Percentiles rank a stretch among this genome's conserved stretches.
phyloP scores from a whole-genome alignment of 2,113 vertebrate species.

The Lepus americanus region DNA sequence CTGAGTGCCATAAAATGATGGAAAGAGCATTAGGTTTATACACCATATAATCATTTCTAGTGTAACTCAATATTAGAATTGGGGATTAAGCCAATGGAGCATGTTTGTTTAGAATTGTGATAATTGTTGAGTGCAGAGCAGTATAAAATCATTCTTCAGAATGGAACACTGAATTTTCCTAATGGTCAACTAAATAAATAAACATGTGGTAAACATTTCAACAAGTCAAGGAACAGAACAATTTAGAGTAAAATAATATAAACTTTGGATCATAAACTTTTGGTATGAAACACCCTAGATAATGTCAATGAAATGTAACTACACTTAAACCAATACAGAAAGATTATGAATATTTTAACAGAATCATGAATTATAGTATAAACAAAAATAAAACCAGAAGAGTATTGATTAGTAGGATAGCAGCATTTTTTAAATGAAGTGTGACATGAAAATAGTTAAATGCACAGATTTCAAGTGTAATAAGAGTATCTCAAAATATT shows the following conservation, averaged over 20 bases:
- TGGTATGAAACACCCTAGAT: not conserved
- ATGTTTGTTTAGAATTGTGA: slow-evolving; percentile 51
- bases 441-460: not conserved
- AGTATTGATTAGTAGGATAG: not conserved
- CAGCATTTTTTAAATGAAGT: not conserved
- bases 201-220: slow-evolving; percentile 49
- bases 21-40: not conserved
- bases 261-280: slow-evolving; percentile 36
- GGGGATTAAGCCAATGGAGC: slow-evolving; percentile 58
- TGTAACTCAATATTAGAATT: slow-evolving; percentile 17
- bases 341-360: not conserved
- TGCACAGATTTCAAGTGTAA: not conserved
- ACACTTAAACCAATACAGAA: not conserved
- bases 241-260: slow-evolving; percentile 6
- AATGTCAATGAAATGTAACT: not conserved
- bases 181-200: slow-evolving; percentile 63
- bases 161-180: slow-evolving; percentile 61
- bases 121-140: slow-evolving; percentile 50
- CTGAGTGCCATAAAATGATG: slow-evolving; percentile 37
- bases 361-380: not conserved
- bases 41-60: slow-evolving; percentile 28
- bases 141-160: slow-evolving; percentile 71
- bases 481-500: not conserved
- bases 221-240: slow-evolving; percentile 21
- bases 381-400: slow-evolving; percentile 28